Conservation (phyloP, 2,888 invertebrate species). For the Girardia tigrina region DNA sequence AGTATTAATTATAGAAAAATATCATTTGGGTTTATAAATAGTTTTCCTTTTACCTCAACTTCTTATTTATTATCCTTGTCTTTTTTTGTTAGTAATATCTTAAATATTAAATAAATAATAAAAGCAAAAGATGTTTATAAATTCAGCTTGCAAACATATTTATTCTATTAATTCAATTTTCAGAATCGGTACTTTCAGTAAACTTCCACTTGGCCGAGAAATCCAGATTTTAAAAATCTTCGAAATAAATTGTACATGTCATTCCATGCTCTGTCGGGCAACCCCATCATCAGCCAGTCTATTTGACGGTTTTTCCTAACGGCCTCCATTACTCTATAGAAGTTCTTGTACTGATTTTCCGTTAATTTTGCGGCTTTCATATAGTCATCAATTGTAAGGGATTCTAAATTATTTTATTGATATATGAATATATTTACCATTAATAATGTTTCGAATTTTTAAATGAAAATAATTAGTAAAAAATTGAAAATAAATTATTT, state of each 20-base stretch:
- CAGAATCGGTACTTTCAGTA: background rate
- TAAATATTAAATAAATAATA: no score
- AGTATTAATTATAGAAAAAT: no score
- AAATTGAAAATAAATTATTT: no score
- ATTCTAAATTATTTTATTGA: no score
- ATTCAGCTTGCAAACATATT: background rate
- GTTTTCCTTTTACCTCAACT: no score
- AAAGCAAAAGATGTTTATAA: no score
- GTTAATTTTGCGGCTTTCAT: background rate
- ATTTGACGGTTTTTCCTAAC: slow-evolving; percentile 24
- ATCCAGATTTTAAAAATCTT: slow-evolving; percentile 26
- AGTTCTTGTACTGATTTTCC: slow-evolving; percentile 12
- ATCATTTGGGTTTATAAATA: no score
- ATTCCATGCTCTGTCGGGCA: slow-evolving; percentile 30
- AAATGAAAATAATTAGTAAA: no score
- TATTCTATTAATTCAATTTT: background rate
- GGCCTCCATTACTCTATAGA: slow-evolving; percentile 29
- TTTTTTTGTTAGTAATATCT: no score
- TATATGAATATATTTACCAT: no score
- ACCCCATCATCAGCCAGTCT: slow-evolving; percentile 24
- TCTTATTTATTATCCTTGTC: no score
- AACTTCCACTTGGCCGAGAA: slow-evolving; percentile 26
- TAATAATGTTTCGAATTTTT: no score
- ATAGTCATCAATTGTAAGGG: slow-evolving; percentile 25
- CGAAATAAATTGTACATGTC: slow-evolving; percentile 30